Evolutionary conservation across 2,888 invertebrate genomes (phyloP).

Genomic region (Chrysomela aeneicollis): DNA sequence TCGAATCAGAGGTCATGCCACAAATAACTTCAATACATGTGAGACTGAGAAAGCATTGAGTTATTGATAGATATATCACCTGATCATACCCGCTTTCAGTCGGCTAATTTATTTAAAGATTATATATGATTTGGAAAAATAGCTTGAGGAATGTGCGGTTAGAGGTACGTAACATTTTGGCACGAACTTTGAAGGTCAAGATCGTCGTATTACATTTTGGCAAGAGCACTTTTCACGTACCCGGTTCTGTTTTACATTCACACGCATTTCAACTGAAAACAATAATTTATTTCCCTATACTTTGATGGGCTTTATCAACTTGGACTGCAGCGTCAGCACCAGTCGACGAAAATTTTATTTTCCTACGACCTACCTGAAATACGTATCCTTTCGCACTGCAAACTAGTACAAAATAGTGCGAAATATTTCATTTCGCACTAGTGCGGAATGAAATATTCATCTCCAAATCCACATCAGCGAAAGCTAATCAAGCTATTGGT

Average conservation of each 20-base stretch:
- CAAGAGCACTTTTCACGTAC: slow-evolving; percentile 21
- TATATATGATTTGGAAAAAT: slow-evolving; percentile 21
- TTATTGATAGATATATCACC: background rate
- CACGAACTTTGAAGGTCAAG: slow-evolving; percentile 41
- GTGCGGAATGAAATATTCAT: too few relatives aligned
- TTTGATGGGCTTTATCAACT: background rate
- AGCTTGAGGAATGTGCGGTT: slow-evolving; percentile 18
- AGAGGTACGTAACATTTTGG: slow-evolving; percentile 35
- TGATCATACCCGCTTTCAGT: background rate
- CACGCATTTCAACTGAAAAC: background rate
- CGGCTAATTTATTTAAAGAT: slow-evolving; percentile 13
- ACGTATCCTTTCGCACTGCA: too few relatives aligned
- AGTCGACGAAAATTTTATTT: too few relatives aligned
- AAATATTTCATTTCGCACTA: too few relatives aligned
- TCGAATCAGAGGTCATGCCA: too few relatives aligned
- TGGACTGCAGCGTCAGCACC: too few relatives aligned
- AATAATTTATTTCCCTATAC: background rate
- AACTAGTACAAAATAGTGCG: too few relatives aligned
- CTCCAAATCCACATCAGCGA: too few relatives aligned
- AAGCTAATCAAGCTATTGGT: too few relatives aligned
- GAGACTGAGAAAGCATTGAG: background rate
- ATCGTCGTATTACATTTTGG: slow-evolving; percentile 41
- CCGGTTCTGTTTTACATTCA: background rate
- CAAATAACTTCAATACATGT: too few relatives aligned
- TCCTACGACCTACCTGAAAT: too few relatives aligned